phyloP scores from a whole-genome alignment of 2,888 invertebrate species.

The Spodoptera exigua region DNA sequence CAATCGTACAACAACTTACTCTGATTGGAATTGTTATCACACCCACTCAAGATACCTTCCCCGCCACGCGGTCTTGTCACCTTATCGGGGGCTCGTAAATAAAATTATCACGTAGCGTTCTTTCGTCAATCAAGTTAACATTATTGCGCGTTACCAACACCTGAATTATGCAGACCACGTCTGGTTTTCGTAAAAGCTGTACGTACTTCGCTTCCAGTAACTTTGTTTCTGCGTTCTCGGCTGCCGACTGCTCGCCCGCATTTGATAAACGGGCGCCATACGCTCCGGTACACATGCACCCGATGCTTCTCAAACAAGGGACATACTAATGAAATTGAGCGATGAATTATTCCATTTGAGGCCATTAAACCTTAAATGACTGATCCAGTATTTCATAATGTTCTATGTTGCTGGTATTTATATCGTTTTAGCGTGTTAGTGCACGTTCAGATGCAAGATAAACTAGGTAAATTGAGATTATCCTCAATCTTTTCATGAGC shows the following conservation, averaged over 20 bases:
- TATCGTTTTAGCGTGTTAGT: slow-evolving; percentile 3
- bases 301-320: slow-evolving; percentile 23
- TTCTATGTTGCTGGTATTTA: background rate
- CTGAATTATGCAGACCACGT: slow-evolving; percentile 49
- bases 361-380: too few species aligned
- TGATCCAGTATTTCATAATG: background rate
- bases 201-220: slow-evolving; percentile 47
- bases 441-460: slow-evolving; percentile 19
- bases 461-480: slow-evolving; percentile 28
- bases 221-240: slow-evolving; percentile 39
- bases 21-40: slow-evolving; percentile 37
- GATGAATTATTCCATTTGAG: background rate
- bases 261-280: slow-evolving; percentile 62
- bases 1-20: slow-evolving; percentile 12
- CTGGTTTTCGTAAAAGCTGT: slow-evolving; percentile 39
- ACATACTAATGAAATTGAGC: slow-evolving; percentile 11
- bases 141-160: slow-evolving; percentile 42
- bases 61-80: slow-evolving; percentile 53
- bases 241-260: slow-evolving; percentile 53
- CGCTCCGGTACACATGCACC: slow-evolving; percentile 52
- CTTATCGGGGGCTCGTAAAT: slow-evolving; percentile 41
- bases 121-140: slow-evolving; percentile 54
- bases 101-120: slow-evolving; percentile 53
- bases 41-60: slow-evolving; percentile 37
- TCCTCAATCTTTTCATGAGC: slow-evolving; percentile 23